Evolutionary conservation across 2,888 invertebrate species (phyloP), one percentile per base, ranked within the genome.

Genomic region (Tachina lurida): DNA sequence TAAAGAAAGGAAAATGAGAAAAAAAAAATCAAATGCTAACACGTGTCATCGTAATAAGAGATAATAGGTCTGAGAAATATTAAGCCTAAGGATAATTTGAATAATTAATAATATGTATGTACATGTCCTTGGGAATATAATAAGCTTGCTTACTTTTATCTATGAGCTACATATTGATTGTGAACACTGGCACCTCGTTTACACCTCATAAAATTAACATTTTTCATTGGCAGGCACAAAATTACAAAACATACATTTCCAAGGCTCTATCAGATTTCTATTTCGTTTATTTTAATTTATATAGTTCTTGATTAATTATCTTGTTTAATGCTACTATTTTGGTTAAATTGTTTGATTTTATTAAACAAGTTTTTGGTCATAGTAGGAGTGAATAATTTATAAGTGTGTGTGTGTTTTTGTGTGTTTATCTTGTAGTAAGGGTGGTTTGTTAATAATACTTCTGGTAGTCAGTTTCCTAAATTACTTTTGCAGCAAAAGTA

Each of bases 191-290:
- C 71, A 84, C 84, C 60, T 62, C 60, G 54, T 90, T 90, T 90
- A 89, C 91, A 90, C 91, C 89, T 87, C 70, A 83, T 87, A 71
- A 86, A 75, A 78, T 47, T 60, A 58, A 41, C 60, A 78, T 73
- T 58, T 68, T 71, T 79, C 76, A 84, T 75, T 47, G 60, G 19
- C 22, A 19, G 49, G 43, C 41, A 0, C 5, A 0, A 60, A 45
- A 78, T 31, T 41, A 43, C 56, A 5, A 13, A 13, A 10, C 8
- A 22, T 56, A 56, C 39, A 63, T 56, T 41, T 58, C 31, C 54
- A 10, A 45, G 39, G 19, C 31, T 19, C 19, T 39, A 10, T 39
- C 13, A 52, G 22, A 47, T 47, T 70, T 17, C 10, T 41, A 8
- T 22, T 13, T 9, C 19, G 56, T 58, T 54, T n/a, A n/a, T 10